Conservation (phyloP, 2,113 vertebrate genomes). For the Spea multiplicata region DNA sequence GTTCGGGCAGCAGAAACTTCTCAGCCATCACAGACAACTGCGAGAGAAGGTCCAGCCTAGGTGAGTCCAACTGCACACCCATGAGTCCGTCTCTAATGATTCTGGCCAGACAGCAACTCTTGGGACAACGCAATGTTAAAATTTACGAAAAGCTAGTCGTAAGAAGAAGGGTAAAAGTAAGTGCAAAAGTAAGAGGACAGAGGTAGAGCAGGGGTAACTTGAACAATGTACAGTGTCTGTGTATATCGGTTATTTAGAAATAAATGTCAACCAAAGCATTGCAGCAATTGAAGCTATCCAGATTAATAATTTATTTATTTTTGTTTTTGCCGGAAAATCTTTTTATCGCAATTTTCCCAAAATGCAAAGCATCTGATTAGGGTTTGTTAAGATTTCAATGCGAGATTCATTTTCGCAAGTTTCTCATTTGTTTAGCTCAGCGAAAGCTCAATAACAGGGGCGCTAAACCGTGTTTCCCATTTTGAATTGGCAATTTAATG, state of each 20-base stretch:
- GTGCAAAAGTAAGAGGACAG: too few species aligned
- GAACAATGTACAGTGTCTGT: neutral
- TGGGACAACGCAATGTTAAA: too few species aligned
- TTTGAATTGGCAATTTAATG: slow-evolving; percentile 33
- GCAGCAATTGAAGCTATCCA: neutral
- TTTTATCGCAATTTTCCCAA: neutral
- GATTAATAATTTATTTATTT: slow-evolving; percentile 7
- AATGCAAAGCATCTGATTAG: slow-evolving; percentile 13
- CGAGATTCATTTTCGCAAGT: slow-evolving; percentile 27
- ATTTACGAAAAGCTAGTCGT: too few species aligned
- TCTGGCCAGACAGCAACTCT: too few species aligned
- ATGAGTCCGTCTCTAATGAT: too few species aligned
- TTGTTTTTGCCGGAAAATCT: neutral
- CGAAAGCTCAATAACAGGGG: slow-evolving; percentile 21
- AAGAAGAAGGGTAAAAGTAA: too few species aligned
- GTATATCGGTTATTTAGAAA: neutral
- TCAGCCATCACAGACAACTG: too few species aligned
- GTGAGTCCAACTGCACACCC: too few species aligned
- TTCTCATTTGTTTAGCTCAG: slow-evolving; percentile 24
- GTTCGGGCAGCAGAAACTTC: too few species aligned
- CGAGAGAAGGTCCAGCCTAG: too few species aligned
- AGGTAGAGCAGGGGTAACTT: neutral
- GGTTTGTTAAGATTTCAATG: slow-evolving; percentile 40
- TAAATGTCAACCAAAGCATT: neutral
- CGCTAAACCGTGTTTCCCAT: slow-evolving; percentile 1